These are phyloP conservation scores for Callocephalon fimbriatum DNA, from an alignment of 2,113 vertebrate species.

Conservation along the genomic window DNA sequence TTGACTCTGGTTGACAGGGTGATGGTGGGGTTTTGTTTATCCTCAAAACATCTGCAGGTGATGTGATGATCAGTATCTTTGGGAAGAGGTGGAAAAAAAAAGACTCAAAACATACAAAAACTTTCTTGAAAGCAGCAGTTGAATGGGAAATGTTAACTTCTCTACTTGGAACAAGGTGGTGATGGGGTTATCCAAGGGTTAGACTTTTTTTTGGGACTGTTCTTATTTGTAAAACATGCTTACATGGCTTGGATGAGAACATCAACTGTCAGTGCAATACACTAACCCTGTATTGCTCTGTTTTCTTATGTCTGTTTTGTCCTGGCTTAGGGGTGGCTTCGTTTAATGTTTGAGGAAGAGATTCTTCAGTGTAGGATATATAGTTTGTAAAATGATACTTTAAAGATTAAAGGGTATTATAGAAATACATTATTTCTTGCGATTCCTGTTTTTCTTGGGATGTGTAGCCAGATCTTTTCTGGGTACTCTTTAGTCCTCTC, in stretches of 20 bases:
- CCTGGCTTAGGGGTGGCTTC: neutral
- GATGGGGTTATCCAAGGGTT: conserved; percentile 67
- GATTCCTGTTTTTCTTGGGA: neutral
- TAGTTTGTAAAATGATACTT: neutral
- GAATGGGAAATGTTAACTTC: conserved; percentile 36
- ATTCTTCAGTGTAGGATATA: neutral
- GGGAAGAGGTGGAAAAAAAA: conserved; percentile 26
- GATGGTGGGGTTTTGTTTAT: conserved; percentile 38
- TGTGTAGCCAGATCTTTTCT: neutral
- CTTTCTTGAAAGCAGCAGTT: neutral
- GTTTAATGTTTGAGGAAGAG: neutral
- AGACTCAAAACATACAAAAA: neutral
- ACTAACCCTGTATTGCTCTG: neutral
- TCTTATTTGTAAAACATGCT: conserved; percentile 59
- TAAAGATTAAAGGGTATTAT: neutral
- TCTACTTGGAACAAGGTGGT: conserved; percentile 53
- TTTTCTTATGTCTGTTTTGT: neutral
- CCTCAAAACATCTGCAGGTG: conserved; percentile 63
- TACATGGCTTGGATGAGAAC: conserved; percentile 32
- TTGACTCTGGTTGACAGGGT: neutral
- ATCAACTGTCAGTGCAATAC: neutral
- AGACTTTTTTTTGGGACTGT: conserved; percentile 50
- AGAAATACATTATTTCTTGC: neutral
- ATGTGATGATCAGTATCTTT: conserved; percentile 22
- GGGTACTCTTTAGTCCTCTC: neutral